Conservation (phyloP, 2,113 vertebrate genomes). For the Sardina pilchardus region DNA sequence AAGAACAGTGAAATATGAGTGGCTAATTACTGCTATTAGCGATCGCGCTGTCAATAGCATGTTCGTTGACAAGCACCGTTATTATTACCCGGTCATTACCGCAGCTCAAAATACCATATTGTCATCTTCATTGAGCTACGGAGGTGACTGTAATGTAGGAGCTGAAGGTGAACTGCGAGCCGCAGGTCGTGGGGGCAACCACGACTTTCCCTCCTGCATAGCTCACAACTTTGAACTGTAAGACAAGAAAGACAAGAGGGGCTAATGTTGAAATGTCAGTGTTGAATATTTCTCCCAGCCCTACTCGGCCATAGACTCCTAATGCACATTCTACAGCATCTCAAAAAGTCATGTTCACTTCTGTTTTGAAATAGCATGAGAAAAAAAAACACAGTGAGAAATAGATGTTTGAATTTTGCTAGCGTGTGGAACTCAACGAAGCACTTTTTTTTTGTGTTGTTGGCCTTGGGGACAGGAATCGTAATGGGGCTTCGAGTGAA, state of each 20-base stretch:
- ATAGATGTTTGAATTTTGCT: conserved; percentile 3
- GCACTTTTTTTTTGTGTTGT: background rate
- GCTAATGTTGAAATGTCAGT: background rate
- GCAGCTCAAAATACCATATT: conserved; percentile 41
- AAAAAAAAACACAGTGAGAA: background rate
- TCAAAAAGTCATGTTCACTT: background rate
- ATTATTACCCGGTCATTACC: conserved; percentile 51
- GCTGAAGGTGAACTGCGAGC: conserved; percentile 21
- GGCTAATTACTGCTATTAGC: conserved; percentile 63
- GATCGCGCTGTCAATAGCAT: conserved; percentile 48
- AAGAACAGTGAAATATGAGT: conserved; percentile 46
- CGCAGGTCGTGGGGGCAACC: conserved; percentile 29
- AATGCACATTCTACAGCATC: background rate
- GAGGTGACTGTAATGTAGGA: conserved; percentile 32
- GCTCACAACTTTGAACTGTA: background rate
- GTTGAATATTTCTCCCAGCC: background rate
- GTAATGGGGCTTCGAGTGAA: background rate
- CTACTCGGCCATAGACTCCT: background rate
- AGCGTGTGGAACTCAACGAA: background rate
- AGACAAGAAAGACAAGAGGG: background rate
- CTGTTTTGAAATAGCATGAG: background rate
- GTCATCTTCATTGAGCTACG: conserved; percentile 29
- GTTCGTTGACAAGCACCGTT: conserved; percentile 47
- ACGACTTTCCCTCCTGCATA: conserved; percentile 40
- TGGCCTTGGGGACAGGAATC: background rate